Evolutionary conservation across 2,888 invertebrate genomes (phyloP), one percentile per base, ranked within the genome.

Genomic region (Epistrophe eligans): DNA sequence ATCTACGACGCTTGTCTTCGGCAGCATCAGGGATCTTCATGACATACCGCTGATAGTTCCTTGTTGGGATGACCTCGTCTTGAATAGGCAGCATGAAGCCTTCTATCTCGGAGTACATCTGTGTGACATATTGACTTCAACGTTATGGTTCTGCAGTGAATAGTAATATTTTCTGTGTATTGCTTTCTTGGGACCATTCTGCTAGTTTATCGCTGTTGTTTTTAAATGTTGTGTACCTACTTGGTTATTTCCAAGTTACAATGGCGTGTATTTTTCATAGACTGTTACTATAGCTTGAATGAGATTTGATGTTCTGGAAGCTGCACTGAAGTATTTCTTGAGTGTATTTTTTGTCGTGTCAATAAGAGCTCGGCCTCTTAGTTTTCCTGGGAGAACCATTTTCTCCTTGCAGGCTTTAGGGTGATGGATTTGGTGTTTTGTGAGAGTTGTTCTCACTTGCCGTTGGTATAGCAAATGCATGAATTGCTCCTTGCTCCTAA

Each of bases 71-170:
- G 5, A 70, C 55, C 55, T 70, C 55, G n/a, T 70, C 52, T 17
- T 50, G 67, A n/a, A 32, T 67, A 28, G 55, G 28, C 2, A 55
- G 24, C 24, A 28, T 28, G 6, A 55, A 55, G 15, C 55, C 55
- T 35, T 57, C 57, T 9, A 35, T 35, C 10, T 57, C 57, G 57
- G 35, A 57, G 57, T 35, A 38, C 8, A 43, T 28, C 11, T 58
- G 45, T 72, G 38, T 72, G 71, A 72, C 28, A 45, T 40, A 40
- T 40, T 40, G 40, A 40, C 40, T 13, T 72, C 58, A 72, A 72
- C n/a, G 45, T 72, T 32, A 19, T 55, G 52, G 15, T 40, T 55
- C 7, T 17, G 13, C 15, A 70, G 15, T 17, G 40, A 40, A 17
- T 71, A 28, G 57, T 40, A 45, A 40, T 57, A 43, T 43, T 43